Base-by-base conservation (phyloP, 2,888 invertebrate species). In the Schrankia costaestrigalis region DNA sequence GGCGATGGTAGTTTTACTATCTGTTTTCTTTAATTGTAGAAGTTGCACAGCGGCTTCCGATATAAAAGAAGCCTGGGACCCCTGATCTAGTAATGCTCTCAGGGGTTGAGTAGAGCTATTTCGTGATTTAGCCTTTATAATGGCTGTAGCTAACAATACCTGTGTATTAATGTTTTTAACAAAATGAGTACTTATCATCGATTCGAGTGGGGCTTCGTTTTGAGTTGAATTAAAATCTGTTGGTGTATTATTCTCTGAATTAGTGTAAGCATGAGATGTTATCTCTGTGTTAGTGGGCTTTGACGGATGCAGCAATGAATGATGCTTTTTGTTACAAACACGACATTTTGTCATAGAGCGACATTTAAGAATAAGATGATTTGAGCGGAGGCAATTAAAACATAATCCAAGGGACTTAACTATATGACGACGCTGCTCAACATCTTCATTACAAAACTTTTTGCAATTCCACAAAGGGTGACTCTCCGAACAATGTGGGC, bases 401-500 rank as follows among this genome's bases (percentile, higher is more conserved):
- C 21, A 26, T 5, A 14, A 13, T 3, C 26, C 26, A 6, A 15
- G 14, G 1, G 15, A 13, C 6, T 15, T 13, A 8, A 14, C 26
- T 14, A 26, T 14, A 14, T 14, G n/a, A 2, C 26, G 26, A 9
- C 26, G 15, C 10, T 19, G 6, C n/a, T 28, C 28, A 19, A 11
- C 19, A 8, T 19, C 10, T 19, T 12, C 19, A 12, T 18, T 19
- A n/a, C 3, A n/a, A 13, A 28, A 28, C 3, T 19, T 11, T 9
- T 28, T 18, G 11, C 19, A 28, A 8, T 18, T 19, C 4, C 2
- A 8, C 12, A 28, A 12, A 19, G 11, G 18, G 9, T 28, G 28
- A 19, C 9, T 19, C 1, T 28, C 19, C n/a, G 9, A 17, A 11
- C 28, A 28, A 28, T 28, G 28, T n/a, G 28, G 28, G 6, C 28